A percentile compares a stretch with the other conserved stretches of the same genome.
These are phyloP conservation scores for Coreoperca whiteheadi DNA, from an alignment of 2,113 vertebrate species.

Conservation along the genomic window DNA sequence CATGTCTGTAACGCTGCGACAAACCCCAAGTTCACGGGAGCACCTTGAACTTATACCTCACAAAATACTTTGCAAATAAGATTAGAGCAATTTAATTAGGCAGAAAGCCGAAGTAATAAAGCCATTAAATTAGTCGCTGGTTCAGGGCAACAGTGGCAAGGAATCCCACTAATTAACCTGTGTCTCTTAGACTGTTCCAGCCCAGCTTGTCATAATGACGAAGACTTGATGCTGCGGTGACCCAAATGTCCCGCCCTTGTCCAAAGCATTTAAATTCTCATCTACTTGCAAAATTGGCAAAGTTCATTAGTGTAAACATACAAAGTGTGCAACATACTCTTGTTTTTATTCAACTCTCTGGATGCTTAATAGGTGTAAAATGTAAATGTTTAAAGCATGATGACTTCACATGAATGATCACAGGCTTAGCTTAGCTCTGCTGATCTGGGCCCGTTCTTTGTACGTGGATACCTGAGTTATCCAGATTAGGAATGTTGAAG, in stretches of 20 bases:
- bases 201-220: conserved; percentile 58
- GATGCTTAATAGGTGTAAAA: conserved; percentile 11
- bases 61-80: conserved; percentile 80
- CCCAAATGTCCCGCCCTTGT: conserved; percentile 70
- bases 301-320: conserved; percentile 60
- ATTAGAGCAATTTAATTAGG: conserved; percentile 83
- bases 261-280: conserved; percentile 71
- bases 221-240: conserved; percentile 55
- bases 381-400: neutral
- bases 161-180: conserved; percentile 82
- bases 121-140: conserved; percentile 80
- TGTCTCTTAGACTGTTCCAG: conserved; percentile 67
- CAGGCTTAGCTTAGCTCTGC: neutral
- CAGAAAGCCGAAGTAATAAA: conserved; percentile 78
- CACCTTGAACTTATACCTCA: conserved; percentile 75
- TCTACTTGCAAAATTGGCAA: conserved; percentile 52
- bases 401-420: neutral
- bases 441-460: neutral
- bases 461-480: too few relatives aligned
- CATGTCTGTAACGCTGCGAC: conserved; percentile 20
- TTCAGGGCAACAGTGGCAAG: conserved; percentile 68
- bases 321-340: conserved; percentile 5
- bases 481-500: too few relatives aligned
- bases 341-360: neutral
- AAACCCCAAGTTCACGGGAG: conserved; percentile 47